Evolutionary conservation across 2,888 invertebrate species (phyloP).

Genomic region (Eupithecia vulgata): DNA sequence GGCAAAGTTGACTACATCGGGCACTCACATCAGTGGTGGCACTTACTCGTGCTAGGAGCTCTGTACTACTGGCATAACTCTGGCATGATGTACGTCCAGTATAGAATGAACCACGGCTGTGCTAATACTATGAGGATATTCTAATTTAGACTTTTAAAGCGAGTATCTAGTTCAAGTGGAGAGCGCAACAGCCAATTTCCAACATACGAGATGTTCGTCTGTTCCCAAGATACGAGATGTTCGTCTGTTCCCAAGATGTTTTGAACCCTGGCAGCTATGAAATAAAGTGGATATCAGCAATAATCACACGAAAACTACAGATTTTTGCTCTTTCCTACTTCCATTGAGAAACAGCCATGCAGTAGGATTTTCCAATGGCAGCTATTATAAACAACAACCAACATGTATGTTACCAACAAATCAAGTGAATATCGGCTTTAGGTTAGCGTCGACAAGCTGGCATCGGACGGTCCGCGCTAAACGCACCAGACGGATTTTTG

Average conservation of each 20-base stretch:
- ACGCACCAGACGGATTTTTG: too few relatives aligned
- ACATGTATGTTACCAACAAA: too few relatives aligned
- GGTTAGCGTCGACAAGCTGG: too few relatives aligned
- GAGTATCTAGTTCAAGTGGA: background rate
- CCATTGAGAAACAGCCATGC: background rate
- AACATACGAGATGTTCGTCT: too few relatives aligned
- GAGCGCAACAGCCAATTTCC: background rate
- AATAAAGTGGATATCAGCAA: background rate
- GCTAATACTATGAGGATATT: constrained; percentile 86
- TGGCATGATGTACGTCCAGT: constrained; percentile 92
- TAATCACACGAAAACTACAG: background rate
- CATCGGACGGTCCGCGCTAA: too few relatives aligned
- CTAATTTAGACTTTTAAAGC: constrained; percentile 48
- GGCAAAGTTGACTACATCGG: constrained; percentile 96
- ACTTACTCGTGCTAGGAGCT: constrained; percentile 93
- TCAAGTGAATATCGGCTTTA: background rate
- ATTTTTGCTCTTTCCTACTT: background rate
- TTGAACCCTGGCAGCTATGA: background rate
- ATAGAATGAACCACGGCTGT: constrained; percentile 91
- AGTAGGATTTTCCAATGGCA: background rate
- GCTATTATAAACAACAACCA: too few relatives aligned
- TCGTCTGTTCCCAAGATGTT: background rate
- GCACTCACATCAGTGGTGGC: constrained; percentile 99
- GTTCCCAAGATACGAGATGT: background rate
- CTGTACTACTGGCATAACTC: constrained; percentile 97